Evolutionary conservation across 2,797 vertebrate species (phyloP).

Genomic region (Cetoscarus ocellatus): DNA sequence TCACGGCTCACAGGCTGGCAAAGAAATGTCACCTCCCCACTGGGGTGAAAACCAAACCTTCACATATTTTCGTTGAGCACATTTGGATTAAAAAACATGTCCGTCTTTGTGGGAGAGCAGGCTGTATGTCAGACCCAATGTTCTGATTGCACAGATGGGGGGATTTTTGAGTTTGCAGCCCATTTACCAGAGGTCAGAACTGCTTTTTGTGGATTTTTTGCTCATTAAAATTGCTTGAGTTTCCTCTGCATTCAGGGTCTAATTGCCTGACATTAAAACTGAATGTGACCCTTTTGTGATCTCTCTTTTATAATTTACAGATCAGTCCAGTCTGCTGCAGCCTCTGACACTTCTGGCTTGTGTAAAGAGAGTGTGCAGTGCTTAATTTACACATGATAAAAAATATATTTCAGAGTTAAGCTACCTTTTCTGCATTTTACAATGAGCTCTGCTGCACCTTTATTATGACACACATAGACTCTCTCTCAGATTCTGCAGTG

Average conservation of each 20-base stretch:
- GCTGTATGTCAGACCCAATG: slow-evolving; percentile 54
- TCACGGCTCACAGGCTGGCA: neutral
- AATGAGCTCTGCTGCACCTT: slow-evolving; percentile 32
- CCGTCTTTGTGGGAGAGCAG: slow-evolving; percentile 30
- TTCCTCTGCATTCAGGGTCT: slow-evolving; percentile 15
- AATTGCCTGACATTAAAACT: neutral
- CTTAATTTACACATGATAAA: slow-evolving; percentile 15
- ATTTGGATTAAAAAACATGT: neutral
- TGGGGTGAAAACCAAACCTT: slow-evolving; percentile 12
- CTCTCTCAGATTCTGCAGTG: slow-evolving; percentile 10
- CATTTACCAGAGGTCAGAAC: slow-evolving; percentile 4
- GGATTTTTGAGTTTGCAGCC: neutral
- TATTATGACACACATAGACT: slow-evolving; percentile 4
- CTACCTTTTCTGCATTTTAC: slow-evolving; percentile 18
- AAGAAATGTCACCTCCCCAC: slow-evolving; percentile 13
- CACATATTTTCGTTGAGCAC: slow-evolving; percentile 6
- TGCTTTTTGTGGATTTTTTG: slow-evolving; percentile 3
- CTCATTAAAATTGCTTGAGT: slow-evolving; percentile 22
- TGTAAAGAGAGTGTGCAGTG: neutral
- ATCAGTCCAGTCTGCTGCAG: slow-evolving; percentile 11
- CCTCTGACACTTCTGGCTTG: slow-evolving; percentile 5
- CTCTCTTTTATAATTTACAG: slow-evolving; percentile 16
- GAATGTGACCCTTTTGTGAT: slow-evolving; percentile 24
- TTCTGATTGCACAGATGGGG: slow-evolving; percentile 10
- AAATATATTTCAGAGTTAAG: neutral